Conservation (phyloP, 2,888 invertebrate genomes). For the Eupithecia abbreviata region DNA sequence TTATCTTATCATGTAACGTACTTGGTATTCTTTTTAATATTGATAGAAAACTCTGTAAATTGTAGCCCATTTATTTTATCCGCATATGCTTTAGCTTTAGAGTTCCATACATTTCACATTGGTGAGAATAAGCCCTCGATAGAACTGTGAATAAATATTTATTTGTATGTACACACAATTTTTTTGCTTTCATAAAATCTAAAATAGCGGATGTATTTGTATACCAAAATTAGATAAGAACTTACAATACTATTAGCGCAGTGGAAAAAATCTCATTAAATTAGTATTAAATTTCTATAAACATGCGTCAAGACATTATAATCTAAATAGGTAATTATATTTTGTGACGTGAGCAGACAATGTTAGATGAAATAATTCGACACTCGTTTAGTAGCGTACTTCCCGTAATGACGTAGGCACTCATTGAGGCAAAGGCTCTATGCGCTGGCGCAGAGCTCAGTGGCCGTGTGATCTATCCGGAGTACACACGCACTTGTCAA, state of each 20-base stretch:
- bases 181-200: neutral
- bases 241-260: neutral
- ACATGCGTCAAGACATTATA: slow-evolving; percentile 59
- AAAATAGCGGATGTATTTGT: neutral
- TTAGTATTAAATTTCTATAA: slow-evolving; percentile 42
- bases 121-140: neutral
- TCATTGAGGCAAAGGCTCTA: slow-evolving; percentile 74
- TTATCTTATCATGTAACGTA: neutral
- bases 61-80: no score
- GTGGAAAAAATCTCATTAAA: slow-evolving; percentile 16
- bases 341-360: slow-evolving; percentile 67
- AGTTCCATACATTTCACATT: no score
- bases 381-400: slow-evolving; percentile 76
- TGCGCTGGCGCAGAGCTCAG: slow-evolving; percentile 74
- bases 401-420: slow-evolving; percentile 79
- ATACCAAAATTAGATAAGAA: neutral
- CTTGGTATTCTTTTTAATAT: no score
- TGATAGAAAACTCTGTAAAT: no score
- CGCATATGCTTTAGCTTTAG: no score
- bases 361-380: slow-evolving; percentile 65
- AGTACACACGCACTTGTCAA: slow-evolving; percentile 77
- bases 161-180: neutral
- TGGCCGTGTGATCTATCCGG: slow-evolving; percentile 79
- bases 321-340: slow-evolving; percentile 54
- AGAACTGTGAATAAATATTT: neutral